Conservation (phyloP, 37 sponge, comb jelly and placozoan genomes). For the Hormiphora californensis region DNA sequence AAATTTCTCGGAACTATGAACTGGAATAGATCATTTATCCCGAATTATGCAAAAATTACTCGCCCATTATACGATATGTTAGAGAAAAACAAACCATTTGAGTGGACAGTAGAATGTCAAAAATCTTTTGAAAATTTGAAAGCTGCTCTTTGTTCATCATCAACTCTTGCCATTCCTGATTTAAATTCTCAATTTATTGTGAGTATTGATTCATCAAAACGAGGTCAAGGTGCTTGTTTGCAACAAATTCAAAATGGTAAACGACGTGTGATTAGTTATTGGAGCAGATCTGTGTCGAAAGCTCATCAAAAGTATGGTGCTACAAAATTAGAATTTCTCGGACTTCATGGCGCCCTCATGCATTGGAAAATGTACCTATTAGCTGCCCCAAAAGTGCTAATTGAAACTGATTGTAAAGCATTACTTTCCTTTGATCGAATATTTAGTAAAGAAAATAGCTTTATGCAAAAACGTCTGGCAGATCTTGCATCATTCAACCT, state of each 20-base stretch:
- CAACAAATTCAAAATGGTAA: background rate
- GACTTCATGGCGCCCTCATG: background rate
- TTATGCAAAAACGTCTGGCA: background rate
- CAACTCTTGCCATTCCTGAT: background rate
- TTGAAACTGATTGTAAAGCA: too few species aligned
- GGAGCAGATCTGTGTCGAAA: background rate
- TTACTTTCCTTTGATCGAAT: background rate
- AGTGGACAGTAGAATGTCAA: constrained; percentile 5
- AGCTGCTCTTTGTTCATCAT: background rate
- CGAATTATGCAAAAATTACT: background rate
- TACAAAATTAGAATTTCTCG: background rate
- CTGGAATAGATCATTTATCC: background rate
- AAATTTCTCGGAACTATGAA: background rate
- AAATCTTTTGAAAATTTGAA: background rate
- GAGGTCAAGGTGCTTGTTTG: background rate
- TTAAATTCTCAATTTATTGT: background rate
- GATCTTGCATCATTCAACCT: too few species aligned
- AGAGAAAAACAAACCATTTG: background rate
- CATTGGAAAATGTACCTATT: constrained; percentile 16
- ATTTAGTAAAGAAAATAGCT: background rate
- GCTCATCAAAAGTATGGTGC: background rate
- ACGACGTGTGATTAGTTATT: background rate
- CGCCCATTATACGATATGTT: background rate
- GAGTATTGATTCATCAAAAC: background rate
- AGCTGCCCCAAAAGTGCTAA: too few species aligned